These are phyloP conservation scores for Myopa testacea DNA, from an alignment of 2,888 invertebrate species.

Conservation along the genomic window DNA sequence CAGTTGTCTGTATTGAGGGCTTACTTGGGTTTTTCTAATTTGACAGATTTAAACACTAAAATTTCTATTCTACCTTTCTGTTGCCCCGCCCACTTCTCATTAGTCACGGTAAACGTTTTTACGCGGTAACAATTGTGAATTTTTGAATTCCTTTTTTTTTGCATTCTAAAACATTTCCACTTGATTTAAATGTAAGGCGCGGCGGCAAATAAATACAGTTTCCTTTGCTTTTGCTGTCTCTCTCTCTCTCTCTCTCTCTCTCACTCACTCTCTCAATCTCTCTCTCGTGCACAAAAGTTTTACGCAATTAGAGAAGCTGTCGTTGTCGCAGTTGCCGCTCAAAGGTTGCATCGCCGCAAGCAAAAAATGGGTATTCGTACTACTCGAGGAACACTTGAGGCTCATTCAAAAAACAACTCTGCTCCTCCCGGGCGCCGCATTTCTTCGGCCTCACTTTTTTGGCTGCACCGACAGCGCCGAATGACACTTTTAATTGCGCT, in stretches of 20 bases:
- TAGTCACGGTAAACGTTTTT: no score
- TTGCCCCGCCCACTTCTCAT: no score
- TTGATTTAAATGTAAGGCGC: neutral
- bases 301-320: neutral
- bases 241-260: neutral
- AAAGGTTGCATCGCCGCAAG: no score
- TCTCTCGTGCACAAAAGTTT: neutral
- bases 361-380: no score
- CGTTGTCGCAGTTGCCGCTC: neutral
- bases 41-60: neutral
- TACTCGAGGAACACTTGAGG: no score
- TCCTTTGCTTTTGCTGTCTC: neutral
- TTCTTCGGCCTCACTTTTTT: neutral
- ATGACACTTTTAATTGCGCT: constrained; percentile 64
- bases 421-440: neutral
- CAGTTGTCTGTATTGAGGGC: no score
- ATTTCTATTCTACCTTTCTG: no score
- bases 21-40: neutral
- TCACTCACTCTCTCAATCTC: neutral
- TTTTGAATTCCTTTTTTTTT: neutral
- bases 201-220: neutral
- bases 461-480: constrained; percentile 48
- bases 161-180: neutral
- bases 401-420: neutral
- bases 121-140: neutral